Conservation (phyloP, 2,888 invertebrate species). For the Drosophila infuscata region DNA sequence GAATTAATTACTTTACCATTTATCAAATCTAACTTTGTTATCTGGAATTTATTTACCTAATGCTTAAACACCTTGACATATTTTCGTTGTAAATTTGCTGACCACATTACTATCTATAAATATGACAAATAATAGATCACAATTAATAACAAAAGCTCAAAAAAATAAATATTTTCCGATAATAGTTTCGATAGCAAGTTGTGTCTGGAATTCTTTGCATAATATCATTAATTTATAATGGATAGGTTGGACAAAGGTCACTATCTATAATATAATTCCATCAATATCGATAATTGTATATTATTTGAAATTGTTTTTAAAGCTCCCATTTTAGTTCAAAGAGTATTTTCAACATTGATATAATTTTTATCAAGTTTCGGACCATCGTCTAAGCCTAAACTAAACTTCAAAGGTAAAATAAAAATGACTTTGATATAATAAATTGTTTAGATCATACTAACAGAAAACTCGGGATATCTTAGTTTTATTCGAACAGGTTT, state of each 20-base stretch:
- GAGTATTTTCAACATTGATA: background rate
- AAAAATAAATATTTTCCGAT: conserved; percentile 3
- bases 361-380: conserved; percentile 1
- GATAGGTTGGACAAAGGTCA: conserved; percentile 8
- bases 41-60: conserved; percentile 25
- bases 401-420: background rate
- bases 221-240: conserved; percentile 37
- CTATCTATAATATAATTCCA: conserved; percentile 27
- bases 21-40: conserved; percentile 19
- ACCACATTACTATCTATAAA: conserved; percentile 33
- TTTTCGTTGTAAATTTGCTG: conserved; percentile 43
- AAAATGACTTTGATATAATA: background rate
- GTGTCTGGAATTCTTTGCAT: conserved; percentile 15
- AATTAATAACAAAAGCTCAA: conserved; percentile 31
- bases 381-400: background rate
- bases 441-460: background rate
- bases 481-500: conserved; percentile 12
- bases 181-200: conserved; percentile 27
- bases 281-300: conserved; percentile 11
- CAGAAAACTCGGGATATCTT: conserved; percentile 1
- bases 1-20: background rate
- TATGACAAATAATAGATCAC: conserved; percentile 34
- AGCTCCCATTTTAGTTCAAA: conserved; percentile 24
- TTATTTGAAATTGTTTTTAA: conserved; percentile 45
- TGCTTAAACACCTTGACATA: conserved; percentile 5